Base-by-base conservation (phyloP, 2,888 invertebrate genomes). In the Ectobius pallidus region DNA sequence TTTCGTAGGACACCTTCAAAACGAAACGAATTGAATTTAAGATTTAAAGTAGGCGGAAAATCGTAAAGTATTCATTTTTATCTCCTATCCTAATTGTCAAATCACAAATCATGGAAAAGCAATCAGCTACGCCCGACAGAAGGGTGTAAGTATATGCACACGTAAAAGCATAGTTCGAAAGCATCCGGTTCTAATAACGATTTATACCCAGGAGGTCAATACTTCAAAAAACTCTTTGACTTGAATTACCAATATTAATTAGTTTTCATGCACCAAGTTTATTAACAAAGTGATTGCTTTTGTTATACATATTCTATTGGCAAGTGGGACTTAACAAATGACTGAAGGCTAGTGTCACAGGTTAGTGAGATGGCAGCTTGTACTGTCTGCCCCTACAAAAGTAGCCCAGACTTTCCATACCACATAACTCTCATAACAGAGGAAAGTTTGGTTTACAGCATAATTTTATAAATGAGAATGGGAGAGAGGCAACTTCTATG, bases 21-120 rank as follows among this genome's bases (percentile, higher is more conserved):
- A 65, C 25, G 46, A 65, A 65, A 65, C 27, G 65, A 46, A 46
- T 27, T 65, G 65, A 27, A 25, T 65, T 65, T 46, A 65, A 65
- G 65, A 65, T 65, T 65, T 65, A 65, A 20, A 46, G 65, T 46
- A 65, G 27, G 30, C 65, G 25, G 46, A 30, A 65, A 65, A 22
- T 52, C 65, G 44, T 71, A 65, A 65, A 63, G 55, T 67, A 25
- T 52, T 63, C 30, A 39, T 63, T 71, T 67, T 65, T 71, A 71
- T 71, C 65, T 65, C 65, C 71, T 52, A 25, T 44, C 46, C 55
- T 71, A 65, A 25, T 65, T 32, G 70, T 58, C 39, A 70, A 58
- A 70, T 61, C 32, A 71, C 71, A 71, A 71, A 71, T 71, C 71
- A 71, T 65, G 16, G 52, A 49, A 52, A 65, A 39, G 44, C n/a